Base-by-base conservation (phyloP, 2,113 vertebrate species). In the Pica pica region DNA sequence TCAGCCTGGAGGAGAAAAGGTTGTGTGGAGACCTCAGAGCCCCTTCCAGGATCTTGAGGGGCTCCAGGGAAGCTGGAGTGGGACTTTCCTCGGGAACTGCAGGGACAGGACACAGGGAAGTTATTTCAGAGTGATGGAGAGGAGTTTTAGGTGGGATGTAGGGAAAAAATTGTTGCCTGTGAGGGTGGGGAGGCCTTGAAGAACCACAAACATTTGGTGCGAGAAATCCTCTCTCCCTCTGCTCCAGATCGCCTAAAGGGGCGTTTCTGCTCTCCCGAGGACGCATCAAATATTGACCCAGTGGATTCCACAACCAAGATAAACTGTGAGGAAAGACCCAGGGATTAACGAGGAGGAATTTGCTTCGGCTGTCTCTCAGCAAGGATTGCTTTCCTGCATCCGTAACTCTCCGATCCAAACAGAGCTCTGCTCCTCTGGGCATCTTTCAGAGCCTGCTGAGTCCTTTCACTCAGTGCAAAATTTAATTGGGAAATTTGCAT, bases 241-340 rank as follows among this genome's bases (percentile, higher is more conserved):
- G 0, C 5, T 42, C 33, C 31, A 9, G 19, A 26, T 3, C 14
- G 11, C 88, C 71, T 17, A 13, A 56, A 78, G 78, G 69, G 63
- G 46, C 8, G 5, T 49, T 84, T 55, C 57, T 68, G 52, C n/a
- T 57, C 50, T n/a, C 14, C 41, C n/a, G 11, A 46, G 26, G n/a
- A 10, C 4, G 11, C 3, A 0, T 16, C 17, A 26, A 83, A 39
- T 18, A 77, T 47, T 0, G 0, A 16, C 28, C 53, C 7, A 16
- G 10, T 0, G 0, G 33, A 73, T 83, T 77, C 69, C 69, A 23
- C 60, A 61, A 4, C n/a, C 3, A 7, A 50, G 22, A 65, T 16
- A 26, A 75, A 82, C 39, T 0, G 1, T 15, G 33, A 82, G 56
- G 60, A 89, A 93, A 78, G 4, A 56, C 13, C 23, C 24, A 3